Conservation (phyloP, 2,113 vertebrate genomes). For the Ardeotis arabs region DNA sequence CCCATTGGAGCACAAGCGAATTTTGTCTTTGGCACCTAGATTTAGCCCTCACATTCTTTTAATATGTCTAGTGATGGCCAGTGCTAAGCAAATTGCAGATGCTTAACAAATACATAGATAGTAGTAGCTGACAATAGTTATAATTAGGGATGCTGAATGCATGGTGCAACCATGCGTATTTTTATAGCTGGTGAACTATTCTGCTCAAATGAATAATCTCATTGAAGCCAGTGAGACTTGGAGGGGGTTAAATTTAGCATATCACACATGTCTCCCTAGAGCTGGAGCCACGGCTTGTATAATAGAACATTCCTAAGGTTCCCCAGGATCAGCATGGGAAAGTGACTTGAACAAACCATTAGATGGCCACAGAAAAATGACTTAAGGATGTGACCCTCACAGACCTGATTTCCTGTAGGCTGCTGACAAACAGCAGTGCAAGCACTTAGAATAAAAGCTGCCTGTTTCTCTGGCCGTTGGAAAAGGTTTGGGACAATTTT, state of each 20-base stretch:
- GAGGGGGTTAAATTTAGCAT: constrained; percentile 31
- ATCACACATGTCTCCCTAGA: background rate
- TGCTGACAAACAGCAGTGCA: constrained; percentile 12
- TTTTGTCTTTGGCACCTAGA: background rate
- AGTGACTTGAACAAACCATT: constrained; percentile 1
- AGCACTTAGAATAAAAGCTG: constrained; percentile 30
- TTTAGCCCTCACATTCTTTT: background rate
- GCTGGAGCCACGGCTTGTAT: background rate
- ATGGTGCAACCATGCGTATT: background rate
- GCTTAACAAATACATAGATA: background rate
- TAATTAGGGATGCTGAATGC: background rate
- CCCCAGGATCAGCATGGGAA: background rate
- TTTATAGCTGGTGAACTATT: constrained; percentile 1
- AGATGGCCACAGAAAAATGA: constrained; percentile 39
- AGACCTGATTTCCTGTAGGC: constrained; percentile 50
- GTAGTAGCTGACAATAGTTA: background rate
- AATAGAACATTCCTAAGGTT: constrained; percentile 3
- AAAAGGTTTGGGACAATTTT: background rate
- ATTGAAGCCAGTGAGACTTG: background rate
- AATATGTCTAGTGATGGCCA: background rate
- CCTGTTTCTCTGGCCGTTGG: background rate
- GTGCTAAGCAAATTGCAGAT: background rate
- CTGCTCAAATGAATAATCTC: constrained; percentile 5
- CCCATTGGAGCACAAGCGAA: background rate
- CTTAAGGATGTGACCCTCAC: constrained; percentile 53